A percentile compares a stretch with the other conserved stretches of the same genome.
These are phyloP conservation scores for Acronicta leporina DNA, from an alignment of 2,888 invertebrate species.

Conservation along the genomic window DNA sequence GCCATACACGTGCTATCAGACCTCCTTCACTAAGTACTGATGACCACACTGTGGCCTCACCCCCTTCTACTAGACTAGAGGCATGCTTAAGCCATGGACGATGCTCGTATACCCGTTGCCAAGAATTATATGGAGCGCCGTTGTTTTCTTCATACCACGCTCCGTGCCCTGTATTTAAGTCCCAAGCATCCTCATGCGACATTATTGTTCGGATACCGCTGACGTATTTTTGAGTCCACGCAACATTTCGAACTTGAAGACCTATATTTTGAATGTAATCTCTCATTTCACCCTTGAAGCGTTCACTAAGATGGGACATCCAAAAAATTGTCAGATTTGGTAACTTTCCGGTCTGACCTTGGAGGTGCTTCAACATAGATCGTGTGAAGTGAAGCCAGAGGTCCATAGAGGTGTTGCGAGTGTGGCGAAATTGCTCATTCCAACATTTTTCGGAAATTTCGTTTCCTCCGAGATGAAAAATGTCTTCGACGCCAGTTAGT, in stretches of 20 bases:
- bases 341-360: constrained; percentile 82
- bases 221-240: constrained; percentile 87
- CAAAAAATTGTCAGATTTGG: constrained; percentile 74
- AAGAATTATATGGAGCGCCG: constrained; percentile 94
- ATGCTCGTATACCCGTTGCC: constrained; percentile 95
- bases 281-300: constrained; percentile 68
- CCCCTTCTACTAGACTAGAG: constrained; percentile 90
- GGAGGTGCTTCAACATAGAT: constrained; percentile 88
- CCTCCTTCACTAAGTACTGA: constrained; percentile 92
- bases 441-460: constrained; percentile 93
- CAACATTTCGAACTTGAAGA: constrained; percentile 90
- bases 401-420: constrained; percentile 87
- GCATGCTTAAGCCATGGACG: constrained; percentile 89
- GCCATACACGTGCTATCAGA: constrained; percentile 93
- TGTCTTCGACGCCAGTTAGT: constrained; percentile 92
- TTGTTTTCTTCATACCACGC: constrained; percentile 93
- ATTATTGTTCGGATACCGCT: constrained; percentile 92
- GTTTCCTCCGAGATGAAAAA: constrained; percentile 94
- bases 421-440: constrained; percentile 90
- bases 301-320: constrained; percentile 68
- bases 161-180: constrained; percentile 94
- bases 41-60: constrained; percentile 95
- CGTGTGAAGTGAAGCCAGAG: constrained; percentile 93
- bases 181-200: constrained; percentile 95
- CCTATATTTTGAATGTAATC: constrained; percentile 65